phyloP scores from a whole-genome alignment of 2,113 vertebrate genomes.

The Rhinogobius similis region DNA sequence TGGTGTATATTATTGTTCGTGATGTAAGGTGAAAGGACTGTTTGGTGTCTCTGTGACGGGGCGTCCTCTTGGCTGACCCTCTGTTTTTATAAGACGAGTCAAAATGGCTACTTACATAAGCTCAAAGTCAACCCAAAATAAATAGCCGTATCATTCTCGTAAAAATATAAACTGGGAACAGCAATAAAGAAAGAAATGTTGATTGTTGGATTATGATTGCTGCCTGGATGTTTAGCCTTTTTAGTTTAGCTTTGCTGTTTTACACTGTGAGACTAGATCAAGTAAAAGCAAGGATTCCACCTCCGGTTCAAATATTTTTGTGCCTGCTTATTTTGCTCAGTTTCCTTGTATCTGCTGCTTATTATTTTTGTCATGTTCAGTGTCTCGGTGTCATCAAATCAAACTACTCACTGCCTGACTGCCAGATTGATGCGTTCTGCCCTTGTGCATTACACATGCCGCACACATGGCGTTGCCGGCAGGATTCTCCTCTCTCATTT shows the following conservation, averaged over 20 bases:
- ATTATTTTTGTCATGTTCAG: neutral
- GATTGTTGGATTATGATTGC: too few species aligned
- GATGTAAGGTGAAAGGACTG: neutral
- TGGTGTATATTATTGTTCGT: neutral
- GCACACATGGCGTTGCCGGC: slow-evolving; percentile 30
- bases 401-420: slow-evolving; percentile 33
- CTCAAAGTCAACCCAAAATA: slow-evolving; percentile 1
- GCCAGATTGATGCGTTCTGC: slow-evolving; percentile 17
- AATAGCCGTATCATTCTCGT: neutral
- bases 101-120: slow-evolving; percentile 13
- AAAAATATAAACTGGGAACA: neutral
- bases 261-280: neutral
- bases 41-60: neutral
- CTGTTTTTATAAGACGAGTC: neutral
- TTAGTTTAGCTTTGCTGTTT: too few species aligned
- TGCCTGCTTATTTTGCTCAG: neutral
- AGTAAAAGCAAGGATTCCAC: neutral
- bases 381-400: slow-evolving; percentile 46
- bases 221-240: too few species aligned
- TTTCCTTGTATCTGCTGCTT: neutral
- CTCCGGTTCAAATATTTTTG: neutral
- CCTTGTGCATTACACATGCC: slow-evolving; percentile 16
- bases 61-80: neutral
- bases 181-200: too few species aligned
- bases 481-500: slow-evolving; percentile 60